Conservation (phyloP, 2,113 vertebrate species). For the Psettodes erumei region DNA sequence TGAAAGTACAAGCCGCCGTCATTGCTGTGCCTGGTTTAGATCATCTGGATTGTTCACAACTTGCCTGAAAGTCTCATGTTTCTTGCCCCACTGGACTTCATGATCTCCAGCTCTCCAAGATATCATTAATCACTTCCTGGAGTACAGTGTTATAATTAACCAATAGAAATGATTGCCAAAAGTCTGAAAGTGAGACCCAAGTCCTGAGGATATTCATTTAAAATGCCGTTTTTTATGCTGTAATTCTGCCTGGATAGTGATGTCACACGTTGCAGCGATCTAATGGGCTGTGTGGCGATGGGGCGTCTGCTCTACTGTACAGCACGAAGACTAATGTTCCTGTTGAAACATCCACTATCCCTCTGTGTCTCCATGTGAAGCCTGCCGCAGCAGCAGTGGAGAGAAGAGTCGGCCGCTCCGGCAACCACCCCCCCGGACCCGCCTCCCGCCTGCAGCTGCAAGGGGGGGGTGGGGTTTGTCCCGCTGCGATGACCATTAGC, state of each 20-base stretch:
- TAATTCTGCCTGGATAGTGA: constrained; percentile 16
- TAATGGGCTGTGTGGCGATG: constrained; percentile 37
- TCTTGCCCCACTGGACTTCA: neutral
- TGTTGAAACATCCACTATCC: constrained; percentile 5
- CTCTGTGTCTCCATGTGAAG: constrained; percentile 32
- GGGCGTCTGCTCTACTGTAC: constrained; percentile 20
- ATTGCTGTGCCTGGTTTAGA: neutral
- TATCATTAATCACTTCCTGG: neutral
- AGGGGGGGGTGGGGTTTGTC: constrained; percentile 63
- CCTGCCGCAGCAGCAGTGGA: constrained; percentile 14
- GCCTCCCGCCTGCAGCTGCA: neutral
- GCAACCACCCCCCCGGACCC: neutral
- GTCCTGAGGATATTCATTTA: neutral
- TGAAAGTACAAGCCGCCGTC: too few species aligned
- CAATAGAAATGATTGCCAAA: neutral
- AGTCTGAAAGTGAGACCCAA: neutral
- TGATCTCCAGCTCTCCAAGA: neutral
- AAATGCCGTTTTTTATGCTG: neutral
- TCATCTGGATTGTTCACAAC: constrained; percentile 7
- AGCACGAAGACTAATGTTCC: constrained; percentile 54
- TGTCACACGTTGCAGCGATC: constrained; percentile 42
- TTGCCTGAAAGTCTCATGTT: constrained; percentile 1
- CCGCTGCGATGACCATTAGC: constrained; percentile 83
- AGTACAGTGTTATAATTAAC: neutral
- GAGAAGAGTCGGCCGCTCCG: constrained; percentile 18